Evolutionary conservation across 1,140 invertebrate species (phyloP).

Genomic region (Bacillus rossius): DNA sequence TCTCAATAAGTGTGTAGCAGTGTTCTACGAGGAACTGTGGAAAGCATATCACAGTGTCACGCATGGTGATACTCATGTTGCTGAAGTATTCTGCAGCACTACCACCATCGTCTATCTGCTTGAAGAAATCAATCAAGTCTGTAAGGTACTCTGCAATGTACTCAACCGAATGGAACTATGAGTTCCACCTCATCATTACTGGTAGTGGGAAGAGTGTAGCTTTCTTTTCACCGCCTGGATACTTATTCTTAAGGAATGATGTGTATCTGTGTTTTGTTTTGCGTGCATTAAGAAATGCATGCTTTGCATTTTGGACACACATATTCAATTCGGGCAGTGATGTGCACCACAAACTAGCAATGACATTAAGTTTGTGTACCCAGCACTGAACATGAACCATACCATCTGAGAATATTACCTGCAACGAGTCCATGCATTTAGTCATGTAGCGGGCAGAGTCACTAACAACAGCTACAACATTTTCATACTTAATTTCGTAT

Average conservation of each 20-base stretch:
- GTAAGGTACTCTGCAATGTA: not conserved
- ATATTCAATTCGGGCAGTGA: not conserved
- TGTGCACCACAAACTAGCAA: not conserved
- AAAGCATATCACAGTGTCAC: not conserved
- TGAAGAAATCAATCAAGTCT: not conserved
- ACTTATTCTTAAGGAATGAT: not conserved
- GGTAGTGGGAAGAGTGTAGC: conserved; percentile 1
- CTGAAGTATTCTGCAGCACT: not conserved
- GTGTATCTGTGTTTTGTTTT: conserved; percentile 4
- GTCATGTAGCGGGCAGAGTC: conserved; percentile 9
- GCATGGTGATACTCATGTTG: not conserved
- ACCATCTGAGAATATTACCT: not conserved
- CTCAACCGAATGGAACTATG: not conserved
- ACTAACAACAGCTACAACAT: not conserved
- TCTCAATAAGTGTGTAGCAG: not conserved
- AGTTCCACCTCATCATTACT: conserved; percentile 9
- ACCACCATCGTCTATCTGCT: not conserved
- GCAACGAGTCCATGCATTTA: not conserved
- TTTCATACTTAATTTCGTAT: not conserved
- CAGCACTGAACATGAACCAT: conserved; percentile 9
- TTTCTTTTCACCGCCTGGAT: not conserved
- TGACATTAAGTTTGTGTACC: conserved; percentile 11
- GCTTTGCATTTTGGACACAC: not conserved
- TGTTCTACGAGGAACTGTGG: not conserved
- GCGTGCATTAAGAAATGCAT: not conserved